phyloP scores from a whole-genome alignment of 1,140 invertebrate species.

The Pseudobourletiella spinata region DNA sequence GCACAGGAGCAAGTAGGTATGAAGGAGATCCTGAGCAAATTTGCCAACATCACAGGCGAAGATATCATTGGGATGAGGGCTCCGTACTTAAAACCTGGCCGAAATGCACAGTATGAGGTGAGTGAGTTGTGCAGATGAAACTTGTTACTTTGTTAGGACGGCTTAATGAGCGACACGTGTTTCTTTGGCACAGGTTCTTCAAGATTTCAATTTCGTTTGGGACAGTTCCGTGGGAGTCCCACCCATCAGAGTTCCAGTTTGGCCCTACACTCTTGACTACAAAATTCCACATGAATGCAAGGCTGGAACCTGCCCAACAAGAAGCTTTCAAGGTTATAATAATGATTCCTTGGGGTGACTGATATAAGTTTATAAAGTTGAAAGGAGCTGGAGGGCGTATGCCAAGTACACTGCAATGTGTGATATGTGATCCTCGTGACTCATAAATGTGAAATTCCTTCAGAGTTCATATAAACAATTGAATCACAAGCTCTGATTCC shows the following conservation, averaged over 20 bases:
- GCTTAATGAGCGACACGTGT: no score
- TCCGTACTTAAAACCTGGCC: constrained; percentile 79
- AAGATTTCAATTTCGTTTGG: constrained; percentile 85
- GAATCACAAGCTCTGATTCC: background rate
- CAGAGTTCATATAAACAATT: background rate
- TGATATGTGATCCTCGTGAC: no score
- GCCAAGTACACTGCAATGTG: no score
- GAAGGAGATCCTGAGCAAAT: constrained; percentile 72
- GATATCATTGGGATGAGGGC: constrained; percentile 81
- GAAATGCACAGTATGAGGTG: constrained; percentile 85
- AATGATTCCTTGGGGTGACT: no score
- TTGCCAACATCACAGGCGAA: constrained; percentile 67
- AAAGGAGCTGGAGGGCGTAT: background rate
- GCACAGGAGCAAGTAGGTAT: constrained; percentile 88
- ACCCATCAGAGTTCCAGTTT: constrained; percentile 70
- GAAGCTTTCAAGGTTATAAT: constrained; percentile 80
- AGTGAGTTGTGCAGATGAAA: no score
- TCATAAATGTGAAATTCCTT: background rate
- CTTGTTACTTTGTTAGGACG: no score
- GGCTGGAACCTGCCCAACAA: constrained; percentile 79
- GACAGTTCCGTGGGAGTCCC: constrained; percentile 83
- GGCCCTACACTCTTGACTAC: constrained; percentile 89
- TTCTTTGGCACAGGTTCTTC: constrained; percentile 71
- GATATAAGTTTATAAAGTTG: background rate
- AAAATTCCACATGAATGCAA: constrained; percentile 87